phyloP scores from a whole-genome alignment of 2,113 vertebrate genomes.

The Tonatia bakeri region DNA sequence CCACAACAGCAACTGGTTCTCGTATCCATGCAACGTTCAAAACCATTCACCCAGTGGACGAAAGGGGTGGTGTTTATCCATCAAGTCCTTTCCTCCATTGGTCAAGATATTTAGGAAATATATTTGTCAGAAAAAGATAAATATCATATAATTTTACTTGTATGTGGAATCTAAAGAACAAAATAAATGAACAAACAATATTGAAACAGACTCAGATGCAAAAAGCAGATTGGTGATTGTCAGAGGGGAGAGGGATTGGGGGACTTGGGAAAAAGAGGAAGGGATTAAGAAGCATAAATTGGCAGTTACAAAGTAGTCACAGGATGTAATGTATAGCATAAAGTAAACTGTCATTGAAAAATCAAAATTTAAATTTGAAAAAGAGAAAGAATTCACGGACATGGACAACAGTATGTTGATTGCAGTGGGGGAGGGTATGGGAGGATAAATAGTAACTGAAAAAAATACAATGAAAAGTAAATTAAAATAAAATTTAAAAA shows the following conservation, averaged over 20 bases:
- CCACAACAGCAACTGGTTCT: background rate
- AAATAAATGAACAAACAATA: background rate
- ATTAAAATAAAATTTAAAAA: no score
- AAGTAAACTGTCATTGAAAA: background rate
- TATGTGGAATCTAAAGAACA: background rate
- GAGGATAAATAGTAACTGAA: no score
- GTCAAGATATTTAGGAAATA: background rate
- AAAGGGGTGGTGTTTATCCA: background rate
- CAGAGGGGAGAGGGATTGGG: background rate
- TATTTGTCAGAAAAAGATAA: background rate
- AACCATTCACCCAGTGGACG: background rate
- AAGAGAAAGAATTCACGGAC: no score
- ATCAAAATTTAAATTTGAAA: background rate
- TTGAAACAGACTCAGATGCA: background rate
- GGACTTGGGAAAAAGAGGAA: background rate
- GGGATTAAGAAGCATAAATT: background rate
- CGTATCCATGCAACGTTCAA: background rate
- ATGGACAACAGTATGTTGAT: no score
- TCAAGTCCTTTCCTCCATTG: background rate
- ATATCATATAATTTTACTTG: background rate
- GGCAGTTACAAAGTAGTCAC: background rate
- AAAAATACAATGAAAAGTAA: no score
- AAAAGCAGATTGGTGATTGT: background rate
- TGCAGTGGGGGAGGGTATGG: no score
- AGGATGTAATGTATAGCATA: background rate